Evolutionary conservation across 2,113 vertebrate genomes (phyloP).

Genomic region (Oxygymnocypris stewartii): DNA sequence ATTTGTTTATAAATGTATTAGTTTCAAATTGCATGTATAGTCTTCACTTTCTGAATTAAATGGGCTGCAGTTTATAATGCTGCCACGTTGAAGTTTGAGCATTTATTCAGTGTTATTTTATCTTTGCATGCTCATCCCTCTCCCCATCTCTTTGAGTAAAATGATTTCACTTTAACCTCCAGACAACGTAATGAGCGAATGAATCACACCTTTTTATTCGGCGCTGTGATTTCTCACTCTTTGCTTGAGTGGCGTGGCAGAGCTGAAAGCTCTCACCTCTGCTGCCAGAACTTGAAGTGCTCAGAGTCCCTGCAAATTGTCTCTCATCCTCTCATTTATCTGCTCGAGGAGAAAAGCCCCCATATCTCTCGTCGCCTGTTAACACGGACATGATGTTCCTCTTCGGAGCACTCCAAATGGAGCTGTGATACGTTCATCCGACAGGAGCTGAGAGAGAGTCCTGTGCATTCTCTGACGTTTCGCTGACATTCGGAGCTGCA

Average conservation of each 20-base stretch:
- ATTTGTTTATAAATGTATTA: background rate
- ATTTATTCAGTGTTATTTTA: background rate
- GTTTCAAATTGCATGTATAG: background rate
- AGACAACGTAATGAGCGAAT: slow-evolving; percentile 28
- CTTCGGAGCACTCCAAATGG: slow-evolving; percentile 24
- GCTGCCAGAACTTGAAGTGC: slow-evolving; percentile 34
- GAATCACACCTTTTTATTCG: slow-evolving; percentile 38
- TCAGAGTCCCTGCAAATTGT: slow-evolving; percentile 33
- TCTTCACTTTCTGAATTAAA: background rate
- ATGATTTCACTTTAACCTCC: slow-evolving; percentile 14
- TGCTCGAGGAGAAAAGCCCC: slow-evolving; percentile 38
- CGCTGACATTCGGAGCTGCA: background rate
- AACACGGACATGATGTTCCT: slow-evolving; percentile 32
- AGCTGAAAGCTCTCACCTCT: slow-evolving; percentile 21
- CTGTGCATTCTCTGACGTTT: background rate
- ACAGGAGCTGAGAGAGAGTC: slow-evolving; percentile 10
- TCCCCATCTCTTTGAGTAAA: background rate
- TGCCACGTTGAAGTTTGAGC: background rate
- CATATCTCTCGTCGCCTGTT: slow-evolving; percentile 24
- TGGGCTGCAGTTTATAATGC: background rate
- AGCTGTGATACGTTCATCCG: slow-evolving; percentile 16
- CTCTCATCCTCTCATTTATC: slow-evolving; percentile 26
- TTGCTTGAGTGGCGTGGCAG: background rate
- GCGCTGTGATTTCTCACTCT: slow-evolving; percentile 21
- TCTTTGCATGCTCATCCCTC: background rate